Evolutionary conservation across 2,797 vertebrate species (phyloP).

Genomic region (Gymnoscopelus braueri): DNA sequence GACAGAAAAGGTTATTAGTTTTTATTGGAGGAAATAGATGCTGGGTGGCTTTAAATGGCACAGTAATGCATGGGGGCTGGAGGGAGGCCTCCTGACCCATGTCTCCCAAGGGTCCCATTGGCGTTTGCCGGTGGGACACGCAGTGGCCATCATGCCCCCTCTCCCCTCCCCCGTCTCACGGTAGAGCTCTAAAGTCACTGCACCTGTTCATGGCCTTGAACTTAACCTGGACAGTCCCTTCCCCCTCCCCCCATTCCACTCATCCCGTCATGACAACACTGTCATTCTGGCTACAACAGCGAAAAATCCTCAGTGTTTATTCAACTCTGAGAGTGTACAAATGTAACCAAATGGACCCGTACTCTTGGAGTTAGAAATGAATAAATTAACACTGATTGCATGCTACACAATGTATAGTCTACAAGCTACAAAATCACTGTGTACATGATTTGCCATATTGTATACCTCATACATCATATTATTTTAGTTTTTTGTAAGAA

Average conservation of each 20-base stretch:
- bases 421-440: no score
- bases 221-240: slow-evolving; percentile 54
- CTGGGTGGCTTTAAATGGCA: slow-evolving; percentile 86
- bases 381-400: no score
- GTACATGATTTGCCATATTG: no score
- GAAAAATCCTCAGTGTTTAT: no score
- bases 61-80: slow-evolving; percentile 71
- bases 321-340: no score
- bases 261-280: not conserved
- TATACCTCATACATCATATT: no score
- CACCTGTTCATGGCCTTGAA: slow-evolving; percentile 68
- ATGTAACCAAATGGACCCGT: no score
- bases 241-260: slow-evolving; percentile 24
- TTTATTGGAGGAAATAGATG: slow-evolving; percentile 90
- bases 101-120: slow-evolving; percentile 81
- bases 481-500: no score
- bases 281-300: no score
- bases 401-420: no score
- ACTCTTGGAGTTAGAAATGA: no score
- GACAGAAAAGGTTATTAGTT: slow-evolving; percentile 88
- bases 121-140: slow-evolving; percentile 67
- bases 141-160: slow-evolving; percentile 65
- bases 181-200: slow-evolving; percentile 52
- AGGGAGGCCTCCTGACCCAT: slow-evolving; percentile 73
- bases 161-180: slow-evolving; percentile 38